These are phyloP conservation scores for Pseudomyrmex sp. DNA, from an alignment of 1,140 invertebrate genomes.

Conservation along the genomic window DNA sequence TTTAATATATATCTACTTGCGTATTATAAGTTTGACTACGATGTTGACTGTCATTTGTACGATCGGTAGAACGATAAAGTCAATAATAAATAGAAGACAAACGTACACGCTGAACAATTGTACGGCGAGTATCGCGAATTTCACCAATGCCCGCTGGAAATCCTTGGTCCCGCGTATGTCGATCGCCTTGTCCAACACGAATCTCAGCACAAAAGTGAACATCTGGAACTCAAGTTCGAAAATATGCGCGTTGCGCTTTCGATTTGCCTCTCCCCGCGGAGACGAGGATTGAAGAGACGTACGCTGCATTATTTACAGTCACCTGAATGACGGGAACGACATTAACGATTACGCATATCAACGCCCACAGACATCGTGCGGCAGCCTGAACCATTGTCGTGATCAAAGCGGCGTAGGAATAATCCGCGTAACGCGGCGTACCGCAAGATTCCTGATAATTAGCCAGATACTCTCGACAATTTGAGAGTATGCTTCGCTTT, in stretches of 20 bases:
- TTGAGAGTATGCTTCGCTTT: neutral
- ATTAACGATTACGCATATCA: slow-evolving; percentile 79
- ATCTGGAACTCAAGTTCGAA: slow-evolving; percentile 75
- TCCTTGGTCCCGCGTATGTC: slow-evolving; percentile 74
- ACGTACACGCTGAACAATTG: slow-evolving; percentile 79
- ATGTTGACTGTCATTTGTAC: slow-evolving; percentile 77
- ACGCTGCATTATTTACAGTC: slow-evolving; percentile 25
- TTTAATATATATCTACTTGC: slow-evolving; percentile 58
- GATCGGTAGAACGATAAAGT: slow-evolving; percentile 78
- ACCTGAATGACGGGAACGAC: slow-evolving; percentile 78
- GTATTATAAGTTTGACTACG: slow-evolving; percentile 75
- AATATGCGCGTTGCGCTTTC: neutral
- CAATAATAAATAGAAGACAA: slow-evolving; percentile 79
- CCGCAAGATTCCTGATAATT: slow-evolving; percentile 79
- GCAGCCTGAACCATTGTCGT: slow-evolving; percentile 78
- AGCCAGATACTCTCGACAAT: slow-evolving; percentile 73
- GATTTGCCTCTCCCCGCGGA: neutral
- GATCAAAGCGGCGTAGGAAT: slow-evolving; percentile 77
- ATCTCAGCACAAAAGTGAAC: slow-evolving; percentile 79
- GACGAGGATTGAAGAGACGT: neutral
- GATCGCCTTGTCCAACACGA: slow-evolving; percentile 78
- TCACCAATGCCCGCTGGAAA: slow-evolving; percentile 72
- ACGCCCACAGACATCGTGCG: slow-evolving; percentile 75
- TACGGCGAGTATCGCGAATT: slow-evolving; percentile 74
- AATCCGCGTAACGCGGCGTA: slow-evolving; percentile 73